These are phyloP conservation scores for Lampropteryx suffumata DNA, from an alignment of 2,888 invertebrate genomes.

Conservation along the genomic window DNA sequence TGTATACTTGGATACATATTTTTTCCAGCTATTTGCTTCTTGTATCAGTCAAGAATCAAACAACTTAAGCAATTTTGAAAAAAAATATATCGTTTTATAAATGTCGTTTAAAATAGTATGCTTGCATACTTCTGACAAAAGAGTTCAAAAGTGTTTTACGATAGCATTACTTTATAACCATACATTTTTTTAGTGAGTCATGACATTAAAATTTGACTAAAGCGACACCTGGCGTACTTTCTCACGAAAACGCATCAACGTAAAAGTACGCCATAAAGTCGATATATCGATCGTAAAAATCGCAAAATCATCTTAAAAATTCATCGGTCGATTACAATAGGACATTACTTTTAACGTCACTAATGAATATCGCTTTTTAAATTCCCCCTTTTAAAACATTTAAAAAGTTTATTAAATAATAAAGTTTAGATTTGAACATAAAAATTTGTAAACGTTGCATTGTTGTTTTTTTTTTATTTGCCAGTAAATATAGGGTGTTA, in stretches of 20 bases:
- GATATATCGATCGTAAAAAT: slow-evolving; percentile 72
- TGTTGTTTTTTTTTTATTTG: slow-evolving; percentile 54
- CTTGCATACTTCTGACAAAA: too few species aligned
- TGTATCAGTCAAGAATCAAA: too few species aligned
- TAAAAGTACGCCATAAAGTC: slow-evolving; percentile 64
- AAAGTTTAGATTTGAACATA: slow-evolving; percentile 68
- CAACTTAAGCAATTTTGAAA: too few species aligned
- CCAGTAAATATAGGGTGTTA: slow-evolving; percentile 62
- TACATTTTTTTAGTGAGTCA: slow-evolving; percentile 18
- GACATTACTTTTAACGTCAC: slow-evolving; percentile 73
- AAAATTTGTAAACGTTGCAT: slow-evolving; percentile 75
- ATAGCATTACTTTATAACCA: slow-evolving; percentile 13
- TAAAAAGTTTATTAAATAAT: slow-evolving; percentile 71
- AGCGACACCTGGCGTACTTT: slow-evolving; percentile 55
- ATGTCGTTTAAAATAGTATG: too few species aligned
- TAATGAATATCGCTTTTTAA: slow-evolving; percentile 70
- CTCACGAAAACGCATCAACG: slow-evolving; percentile 61
- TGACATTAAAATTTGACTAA: slow-evolving; percentile 27
- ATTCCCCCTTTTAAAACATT: slow-evolving; percentile 46
- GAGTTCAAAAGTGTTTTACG: too few species aligned
- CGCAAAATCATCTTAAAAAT: slow-evolving; percentile 75
- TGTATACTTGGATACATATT: too few species aligned
- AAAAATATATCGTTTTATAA: too few species aligned
- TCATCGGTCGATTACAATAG: slow-evolving; percentile 74
- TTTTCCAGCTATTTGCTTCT: too few species aligned